Evolutionary conservation across 2,888 invertebrate species (phyloP).

Genomic region (Augochlorella aurata): DNA sequence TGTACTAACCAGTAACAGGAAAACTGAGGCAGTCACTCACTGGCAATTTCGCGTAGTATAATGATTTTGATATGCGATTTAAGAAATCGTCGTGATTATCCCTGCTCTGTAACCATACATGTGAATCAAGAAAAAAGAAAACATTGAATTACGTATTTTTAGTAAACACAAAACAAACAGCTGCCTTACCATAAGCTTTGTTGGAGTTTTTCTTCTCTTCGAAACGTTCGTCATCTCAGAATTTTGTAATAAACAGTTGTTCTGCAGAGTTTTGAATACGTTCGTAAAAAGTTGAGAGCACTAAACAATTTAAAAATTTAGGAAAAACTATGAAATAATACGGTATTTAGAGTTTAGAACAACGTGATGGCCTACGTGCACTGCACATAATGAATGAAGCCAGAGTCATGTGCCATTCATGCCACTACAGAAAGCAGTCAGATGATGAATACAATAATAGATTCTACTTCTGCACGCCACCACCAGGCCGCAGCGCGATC

Average conservation of each 20-base stretch:
- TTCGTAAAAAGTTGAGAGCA: neutral
- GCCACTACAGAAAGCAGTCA: conserved; percentile 43
- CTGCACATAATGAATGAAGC: conserved; percentile 36
- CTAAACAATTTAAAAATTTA: neutral
- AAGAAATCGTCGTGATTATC: conserved; percentile 90
- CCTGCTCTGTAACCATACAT: conserved; percentile 83
- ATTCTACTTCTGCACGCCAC: too few relatives aligned
- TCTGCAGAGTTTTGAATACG: neutral
- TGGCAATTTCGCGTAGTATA: conserved; percentile 94
- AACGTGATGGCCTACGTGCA: conserved; percentile 34
- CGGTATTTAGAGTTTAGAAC: conserved; percentile 27
- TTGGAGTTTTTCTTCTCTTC: conserved; percentile 83
- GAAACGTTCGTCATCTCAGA: conserved; percentile 83
- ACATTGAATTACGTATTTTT: neutral
- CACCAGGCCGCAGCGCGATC: too few relatives aligned
- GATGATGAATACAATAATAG: too few relatives aligned
- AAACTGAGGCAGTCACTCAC: conserved; percentile 88
- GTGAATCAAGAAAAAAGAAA: neutral
- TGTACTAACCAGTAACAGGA: conserved; percentile 89
- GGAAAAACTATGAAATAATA: neutral
- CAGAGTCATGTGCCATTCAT: conserved; percentile 32
- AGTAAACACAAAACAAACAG: conserved; percentile 14
- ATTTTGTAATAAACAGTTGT: neutral
- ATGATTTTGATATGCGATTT: conserved; percentile 91
- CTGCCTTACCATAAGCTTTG: conserved; percentile 83